Base-by-base conservation (phyloP, 2,113 vertebrate species). In the Clarias gariepinus region DNA sequence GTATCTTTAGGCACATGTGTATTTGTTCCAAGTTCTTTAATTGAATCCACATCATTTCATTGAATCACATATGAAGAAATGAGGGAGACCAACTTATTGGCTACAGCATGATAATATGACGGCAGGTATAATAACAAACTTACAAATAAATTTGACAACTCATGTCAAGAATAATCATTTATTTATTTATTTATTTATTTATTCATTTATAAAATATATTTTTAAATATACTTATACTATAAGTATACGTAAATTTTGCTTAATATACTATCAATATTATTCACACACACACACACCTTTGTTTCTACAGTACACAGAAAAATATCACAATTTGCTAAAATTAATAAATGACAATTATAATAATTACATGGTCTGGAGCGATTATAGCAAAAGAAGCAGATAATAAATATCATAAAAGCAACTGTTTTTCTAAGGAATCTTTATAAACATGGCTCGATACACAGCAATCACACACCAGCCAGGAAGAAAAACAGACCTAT, bases 371-470 rank as follows among this genome's bases (percentile, higher is more conserved):
- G 2, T 23, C 15, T 73, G 10, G n/a, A 83, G 47, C 33, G 12
- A 58, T 73, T 10, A 64, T 30, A 69, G 86, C 58, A 81, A 16
- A 25, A 47, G 66, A 18, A 68, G 61, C 55, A 25, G 68, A 23
- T 76, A 87, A 87, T 87, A 89, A 89, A 89, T 89, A 89, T 85
- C 6, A 60, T 80, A 25, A 81, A 41, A 71, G 33, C 19, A 25
- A 58, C 21, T 36, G 16, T 36, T 83, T 58, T 16, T 77, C 47
- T 64, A 58, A 66, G 36, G 12, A 63, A 28, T 58, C 30, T 16
- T n/a, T n/a, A 74, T 58, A 28, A 68, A 79, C 3, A 41, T 55
- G 61, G 4, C 55, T 83, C 53, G 61, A 85, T 23, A 83, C 13
- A 57, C 77, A 57, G 30, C 60, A 85, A 79, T 58, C 78, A 79